Conservation (phyloP, 2,113 vertebrate species). For the Ailuropoda melanoleuca region DNA sequence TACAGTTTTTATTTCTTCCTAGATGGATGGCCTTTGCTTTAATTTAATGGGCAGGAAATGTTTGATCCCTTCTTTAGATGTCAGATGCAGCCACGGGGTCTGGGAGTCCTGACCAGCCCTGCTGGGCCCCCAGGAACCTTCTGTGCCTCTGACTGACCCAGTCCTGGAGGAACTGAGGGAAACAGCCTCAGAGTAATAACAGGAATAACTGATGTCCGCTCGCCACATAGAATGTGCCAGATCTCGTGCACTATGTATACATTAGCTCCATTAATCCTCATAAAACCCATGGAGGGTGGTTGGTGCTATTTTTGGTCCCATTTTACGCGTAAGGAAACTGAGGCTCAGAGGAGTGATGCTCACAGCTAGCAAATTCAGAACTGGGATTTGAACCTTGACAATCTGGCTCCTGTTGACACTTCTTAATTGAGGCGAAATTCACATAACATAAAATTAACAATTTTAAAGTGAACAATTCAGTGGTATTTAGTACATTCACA, state of each 20-base stretch:
- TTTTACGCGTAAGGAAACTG: neutral
- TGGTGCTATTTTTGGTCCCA: neutral
- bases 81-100: neutral
- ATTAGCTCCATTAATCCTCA: neutral
- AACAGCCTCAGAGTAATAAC: neutral
- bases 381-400: neutral
- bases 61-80: constrained; percentile 23
- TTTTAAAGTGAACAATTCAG: neutral
- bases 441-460: neutral
- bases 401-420: neutral
- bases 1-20: constrained; percentile 56
- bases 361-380: neutral
- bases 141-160: neutral
- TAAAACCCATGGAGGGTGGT: neutral
- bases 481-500: neutral
- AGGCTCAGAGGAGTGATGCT: neutral
- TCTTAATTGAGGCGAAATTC: neutral
- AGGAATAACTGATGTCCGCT: too few relatives aligned
- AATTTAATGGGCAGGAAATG: constrained; percentile 53
- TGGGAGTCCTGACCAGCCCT: neutral
- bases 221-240: neutral
- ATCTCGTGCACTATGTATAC: too few relatives aligned
- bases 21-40: neutral
- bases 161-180: neutral
- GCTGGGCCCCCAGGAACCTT: neutral